Percentiles rank a stretch among this genome's conserved stretches.
Conservation (phyloP, 2,113 vertebrate species). For the Ammodytes marinus region DNA sequence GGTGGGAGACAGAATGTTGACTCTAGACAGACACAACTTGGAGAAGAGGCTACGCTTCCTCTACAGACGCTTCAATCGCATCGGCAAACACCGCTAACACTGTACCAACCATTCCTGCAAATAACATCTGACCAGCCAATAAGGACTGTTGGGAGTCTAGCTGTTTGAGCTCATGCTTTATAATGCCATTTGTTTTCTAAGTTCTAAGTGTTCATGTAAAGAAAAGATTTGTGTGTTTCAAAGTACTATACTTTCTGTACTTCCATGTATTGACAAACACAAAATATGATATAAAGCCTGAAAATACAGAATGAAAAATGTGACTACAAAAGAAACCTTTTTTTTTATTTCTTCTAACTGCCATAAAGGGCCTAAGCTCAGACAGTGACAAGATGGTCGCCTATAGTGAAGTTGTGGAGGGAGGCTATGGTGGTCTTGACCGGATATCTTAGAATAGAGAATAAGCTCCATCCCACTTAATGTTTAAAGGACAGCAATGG, state of each 20-base stretch:
- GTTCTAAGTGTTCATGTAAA: background rate
- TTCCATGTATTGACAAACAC: background rate
- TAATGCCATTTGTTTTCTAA: constrained; percentile 15
- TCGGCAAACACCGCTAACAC: constrained; percentile 89
- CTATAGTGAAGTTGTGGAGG: background rate
- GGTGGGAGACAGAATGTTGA: constrained; percentile 93
- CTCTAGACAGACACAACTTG: constrained; percentile 88
- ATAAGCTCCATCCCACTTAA: background rate
- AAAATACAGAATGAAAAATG: background rate
- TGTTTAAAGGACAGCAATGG: background rate
- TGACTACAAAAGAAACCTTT: background rate
- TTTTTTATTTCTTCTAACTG: background rate
- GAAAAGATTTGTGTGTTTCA: constrained; percentile 6
- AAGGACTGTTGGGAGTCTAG: constrained; percentile 19
- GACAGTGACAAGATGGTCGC: background rate
- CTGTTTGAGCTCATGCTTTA: constrained; percentile 21
- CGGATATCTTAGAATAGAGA: background rate
- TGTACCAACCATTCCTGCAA: background rate
- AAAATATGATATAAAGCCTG: constrained; percentile 4
- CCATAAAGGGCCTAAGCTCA: background rate
- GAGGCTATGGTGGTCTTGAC: background rate
- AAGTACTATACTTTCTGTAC: background rate
- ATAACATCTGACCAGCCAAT: constrained; percentile 3
- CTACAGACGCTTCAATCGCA: constrained; percentile 92
- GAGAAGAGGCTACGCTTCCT: constrained; percentile 92